Evolutionary conservation across 2,797 vertebrate genomes (phyloP), one percentile per base, ranked within the genome.

Genomic region (Monodelphis domestica): DNA sequence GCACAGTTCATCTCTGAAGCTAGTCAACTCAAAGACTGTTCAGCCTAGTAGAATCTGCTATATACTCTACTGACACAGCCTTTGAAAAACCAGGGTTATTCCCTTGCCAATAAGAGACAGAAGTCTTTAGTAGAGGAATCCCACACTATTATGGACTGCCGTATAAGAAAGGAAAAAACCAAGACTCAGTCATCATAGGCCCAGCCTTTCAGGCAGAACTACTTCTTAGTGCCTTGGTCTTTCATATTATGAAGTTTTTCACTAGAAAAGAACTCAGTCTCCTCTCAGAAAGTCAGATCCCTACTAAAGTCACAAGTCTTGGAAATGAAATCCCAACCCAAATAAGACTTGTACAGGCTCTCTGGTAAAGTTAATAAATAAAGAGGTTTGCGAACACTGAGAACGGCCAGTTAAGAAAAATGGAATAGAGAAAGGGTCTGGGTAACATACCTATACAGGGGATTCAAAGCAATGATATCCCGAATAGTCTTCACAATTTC

Each of bases 401-500:
- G 63, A 45, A 7, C n/a, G 17, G 21, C 78, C 2, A 78, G n/a
- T 45, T 45, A n/a, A 38, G 33, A 78, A 78, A 78, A 78, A 78
- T 78, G 7, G 24, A 45, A 45, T 9, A 7, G 0, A 29, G 28
- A 54, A 12, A 50, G 15, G 24, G n/a, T 5, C 0, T 0, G 0
- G 5, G 1, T 87, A 11, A 94, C 97, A 50, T 54, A 99, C 99
- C 99, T 99, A 98, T 99, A 99, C 6, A 99, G 98, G 0, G 99
- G 99, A 97, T 99, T 99, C 97, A 99, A 97, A 26, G 99, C 99
- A 26, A 99, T 99, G 98, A 99, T 99, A 98, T 99, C 99, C 87
- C 99, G 98, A 97, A 99, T 99, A 89, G 99, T 99, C 98, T 99
- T 99, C 95, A 99, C 99, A 1, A 99, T 99, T 98, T 99, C 99